Evolutionary conservation across 1,140 invertebrate species (phyloP).

Genomic region (Aphelinus atriplicis): DNA sequence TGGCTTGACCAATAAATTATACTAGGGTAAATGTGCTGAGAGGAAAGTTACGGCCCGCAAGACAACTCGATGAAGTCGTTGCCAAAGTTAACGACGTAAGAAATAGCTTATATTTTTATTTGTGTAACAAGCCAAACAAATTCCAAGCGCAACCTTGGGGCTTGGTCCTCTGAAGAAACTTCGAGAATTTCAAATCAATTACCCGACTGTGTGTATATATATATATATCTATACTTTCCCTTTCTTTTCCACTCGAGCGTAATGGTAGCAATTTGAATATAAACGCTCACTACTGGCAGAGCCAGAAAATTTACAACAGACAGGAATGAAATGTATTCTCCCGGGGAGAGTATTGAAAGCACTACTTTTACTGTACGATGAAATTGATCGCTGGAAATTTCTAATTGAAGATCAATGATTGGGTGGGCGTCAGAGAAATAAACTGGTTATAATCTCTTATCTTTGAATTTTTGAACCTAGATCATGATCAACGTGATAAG

Average conservation of each 20-base stretch:
- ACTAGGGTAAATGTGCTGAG: background rate
- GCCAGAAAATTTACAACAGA: slow-evolving; percentile 6
- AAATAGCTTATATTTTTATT: slow-evolving; percentile 15
- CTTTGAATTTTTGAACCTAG: too few species aligned
- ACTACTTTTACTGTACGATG: background rate
- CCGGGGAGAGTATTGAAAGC: background rate
- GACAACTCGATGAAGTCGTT: background rate
- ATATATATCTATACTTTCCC: background rate
- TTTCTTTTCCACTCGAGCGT: background rate
- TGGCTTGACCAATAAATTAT: too few species aligned
- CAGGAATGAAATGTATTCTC: background rate
- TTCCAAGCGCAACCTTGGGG: slow-evolving; percentile 10
- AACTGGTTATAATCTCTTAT: too few species aligned
- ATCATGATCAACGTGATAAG: too few species aligned
- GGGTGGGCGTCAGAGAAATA: too few species aligned
- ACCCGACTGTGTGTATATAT: too few species aligned
- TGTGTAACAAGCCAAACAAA: background rate
- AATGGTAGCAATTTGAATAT: slow-evolving; percentile 21
- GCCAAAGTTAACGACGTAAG: slow-evolving; percentile 17
- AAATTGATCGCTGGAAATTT: too few species aligned
- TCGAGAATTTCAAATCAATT: slow-evolving; percentile 13
- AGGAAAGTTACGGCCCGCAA: slow-evolving; percentile 2
- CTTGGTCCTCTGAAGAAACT: background rate
- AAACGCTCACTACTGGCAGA: background rate
- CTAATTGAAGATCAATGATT: too few species aligned